phyloP scores from a whole-genome alignment of 1,140 invertebrate genomes.

The Ips nitidus region DNA sequence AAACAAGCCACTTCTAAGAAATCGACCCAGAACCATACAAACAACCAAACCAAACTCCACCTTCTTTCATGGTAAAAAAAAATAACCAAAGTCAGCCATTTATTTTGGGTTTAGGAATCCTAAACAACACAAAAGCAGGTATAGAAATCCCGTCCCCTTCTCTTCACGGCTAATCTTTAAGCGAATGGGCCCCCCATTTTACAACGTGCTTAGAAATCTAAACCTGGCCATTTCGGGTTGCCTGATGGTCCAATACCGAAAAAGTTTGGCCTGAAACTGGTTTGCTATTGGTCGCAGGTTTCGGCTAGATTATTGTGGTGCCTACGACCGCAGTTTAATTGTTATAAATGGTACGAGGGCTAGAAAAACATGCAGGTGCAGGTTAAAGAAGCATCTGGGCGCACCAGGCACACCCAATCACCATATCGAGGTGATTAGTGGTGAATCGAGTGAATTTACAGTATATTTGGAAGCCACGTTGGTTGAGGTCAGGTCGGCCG shows the following conservation, averaged over 20 bases:
- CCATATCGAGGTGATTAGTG: neutral
- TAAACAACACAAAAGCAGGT: neutral
- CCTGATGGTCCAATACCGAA: neutral
- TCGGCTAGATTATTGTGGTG: too few species aligned
- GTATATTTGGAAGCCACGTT: constrained; percentile 19
- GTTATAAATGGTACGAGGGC: neutral
- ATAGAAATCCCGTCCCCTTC: neutral
- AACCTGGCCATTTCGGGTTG: neutral
- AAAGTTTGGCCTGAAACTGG: too few species aligned
- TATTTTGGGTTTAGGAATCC: neutral
- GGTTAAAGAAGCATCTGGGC: neutral
- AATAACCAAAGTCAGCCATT: neutral
- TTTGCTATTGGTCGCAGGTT: too few species aligned
- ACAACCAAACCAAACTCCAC: neutral
- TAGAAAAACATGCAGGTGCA: neutral
- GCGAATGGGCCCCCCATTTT: neutral
- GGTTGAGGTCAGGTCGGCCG: constrained; percentile 9
- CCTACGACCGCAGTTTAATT: neutral
- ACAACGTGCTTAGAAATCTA: constrained; percentile 2
- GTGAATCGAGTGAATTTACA: neutral
- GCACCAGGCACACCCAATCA: neutral
- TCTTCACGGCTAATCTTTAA: neutral
- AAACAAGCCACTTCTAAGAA: too few species aligned
- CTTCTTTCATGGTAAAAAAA: neutral
- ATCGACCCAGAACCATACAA: too few species aligned